A percentile compares a stretch with the other conserved stretches of the same genome.
phyloP scores from a whole-genome alignment of 2,888 invertebrate genomes.

The Ochropleura leucogaster region DNA sequence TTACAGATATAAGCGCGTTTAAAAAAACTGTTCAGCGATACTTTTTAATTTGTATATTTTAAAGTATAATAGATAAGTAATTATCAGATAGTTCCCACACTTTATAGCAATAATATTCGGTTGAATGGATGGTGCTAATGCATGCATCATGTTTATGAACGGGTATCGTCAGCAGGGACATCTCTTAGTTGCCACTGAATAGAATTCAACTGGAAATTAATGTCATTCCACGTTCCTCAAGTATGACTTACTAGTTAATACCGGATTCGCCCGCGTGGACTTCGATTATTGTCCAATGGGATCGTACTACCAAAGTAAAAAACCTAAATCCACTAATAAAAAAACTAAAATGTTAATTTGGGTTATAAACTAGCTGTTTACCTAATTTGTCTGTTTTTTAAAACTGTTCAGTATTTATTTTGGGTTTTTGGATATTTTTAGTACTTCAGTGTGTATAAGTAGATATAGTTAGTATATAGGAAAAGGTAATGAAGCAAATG shows the following conservation, averaged over 20 bases:
- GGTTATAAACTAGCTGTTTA: too few species aligned
- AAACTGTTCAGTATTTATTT: neutral
- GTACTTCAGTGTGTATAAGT: conserved; percentile 61
- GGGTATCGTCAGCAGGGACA: neutral
- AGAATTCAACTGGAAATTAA: neutral
- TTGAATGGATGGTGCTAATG: neutral
- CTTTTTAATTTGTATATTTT: too few species aligned
- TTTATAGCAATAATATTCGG: neutral
- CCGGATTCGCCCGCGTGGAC: too few species aligned
- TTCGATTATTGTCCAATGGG: too few species aligned
- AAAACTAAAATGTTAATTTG: too few species aligned
- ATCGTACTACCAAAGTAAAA: too few species aligned
- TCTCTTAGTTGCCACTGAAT: neutral
- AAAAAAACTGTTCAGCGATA: neutral
- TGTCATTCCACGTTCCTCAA: neutral
- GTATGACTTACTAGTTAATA: neutral
- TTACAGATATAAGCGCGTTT: neutral
- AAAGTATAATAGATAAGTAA: neutral
- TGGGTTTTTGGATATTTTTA: conserved; percentile 42
- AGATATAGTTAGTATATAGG: conserved; percentile 61
- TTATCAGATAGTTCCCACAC: conserved; percentile 1
- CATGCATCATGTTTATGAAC: neutral
- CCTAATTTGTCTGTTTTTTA: too few species aligned
- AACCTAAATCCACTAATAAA: too few species aligned
- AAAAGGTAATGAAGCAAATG: conserved; percentile 71